Evolutionary conservation across 2,797 vertebrate species (phyloP), one percentile per base, ranked within the genome.

Genomic region (Crax fasciolata): DNA sequence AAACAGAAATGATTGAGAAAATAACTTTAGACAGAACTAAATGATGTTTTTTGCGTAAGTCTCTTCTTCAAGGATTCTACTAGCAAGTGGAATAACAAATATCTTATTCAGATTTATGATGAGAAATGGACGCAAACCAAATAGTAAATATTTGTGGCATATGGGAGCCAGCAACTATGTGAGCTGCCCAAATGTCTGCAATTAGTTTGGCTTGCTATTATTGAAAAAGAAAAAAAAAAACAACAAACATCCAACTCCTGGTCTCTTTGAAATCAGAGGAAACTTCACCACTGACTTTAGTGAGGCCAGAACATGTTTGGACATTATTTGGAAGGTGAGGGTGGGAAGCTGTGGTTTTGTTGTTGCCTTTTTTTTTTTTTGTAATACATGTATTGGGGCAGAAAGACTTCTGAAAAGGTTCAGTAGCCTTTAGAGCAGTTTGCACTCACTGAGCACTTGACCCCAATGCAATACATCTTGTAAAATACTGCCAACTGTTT

Each of bases 91-190:
- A 91, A 54, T 61, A 84, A 71, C 48, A 61, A 75, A 52, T 4
- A 25, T 13, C 66, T 46, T 54, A 44, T 72, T 59, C 57, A 68
- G 86, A 84, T 58, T 78, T 51, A 61, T 17, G 41, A 25, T 78
- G 90, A 88, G 58, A 81, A 90, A 92, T 51, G 77, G 77, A 62
- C 39, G 39, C 32, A 89, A 67, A 72, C 18, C 84, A 95, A 81
- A 25, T 10, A 88, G 77, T 39, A 91, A 89, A 86, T 70, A 76
- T 19, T 73, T 87, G 92, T 78, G 90, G 80, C 58, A 32, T 38
- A 43, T 30, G 74, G 35, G 30, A 90, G 35, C 19, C 81, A 92
- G 74, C 52, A 86, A 23, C 43, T 59, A 3, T 48, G 77, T 11
- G 41, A 93, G 58, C 80, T 81, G 62, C 70, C 25, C 32, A 13